A percentile compares a stretch with the other conserved stretches of the same genome.
Conservation (phyloP, 2,797 vertebrate genomes). For the Myripristis jacobus region DNA sequence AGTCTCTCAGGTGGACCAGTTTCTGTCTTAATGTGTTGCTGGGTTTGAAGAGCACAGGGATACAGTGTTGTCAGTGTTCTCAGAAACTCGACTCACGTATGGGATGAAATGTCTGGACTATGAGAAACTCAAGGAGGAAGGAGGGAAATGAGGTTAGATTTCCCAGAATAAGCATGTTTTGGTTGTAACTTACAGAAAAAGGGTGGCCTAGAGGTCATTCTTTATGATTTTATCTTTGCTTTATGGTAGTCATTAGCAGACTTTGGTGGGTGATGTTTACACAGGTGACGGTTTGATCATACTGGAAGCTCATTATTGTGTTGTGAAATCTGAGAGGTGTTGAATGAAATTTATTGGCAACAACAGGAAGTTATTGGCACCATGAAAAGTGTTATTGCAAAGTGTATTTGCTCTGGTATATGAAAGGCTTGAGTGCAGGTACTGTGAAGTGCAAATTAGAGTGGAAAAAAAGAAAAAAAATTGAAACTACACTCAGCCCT, state of each 20-base stretch:
- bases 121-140: conserved; percentile 10
- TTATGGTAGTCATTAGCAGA: background rate
- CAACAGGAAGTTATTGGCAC: no score
- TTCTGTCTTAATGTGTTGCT: no score
- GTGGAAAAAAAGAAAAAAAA: no score
- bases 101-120: no score
- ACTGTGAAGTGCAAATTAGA: background rate
- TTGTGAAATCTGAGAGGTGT: background rate
- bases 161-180: background rate
- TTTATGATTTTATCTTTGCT: conserved; percentile 23
- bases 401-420: background rate
- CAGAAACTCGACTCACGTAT: no score
- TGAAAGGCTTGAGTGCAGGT: background rate
- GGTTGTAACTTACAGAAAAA: background rate
- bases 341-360: background rate
- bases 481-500: no score
- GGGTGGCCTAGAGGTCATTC: fast-evolving
- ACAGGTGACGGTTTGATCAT: background rate
- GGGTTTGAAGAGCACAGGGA: no score
- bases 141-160: background rate
- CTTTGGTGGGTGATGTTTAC: background rate
- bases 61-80: no score
- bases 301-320: background rate
- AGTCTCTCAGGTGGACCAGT: no score
- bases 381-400: conserved; percentile 3